These are phyloP conservation scores for Calephelis perditalis DNA, from an alignment of 2,888 invertebrate species.

Conservation along the genomic window DNA sequence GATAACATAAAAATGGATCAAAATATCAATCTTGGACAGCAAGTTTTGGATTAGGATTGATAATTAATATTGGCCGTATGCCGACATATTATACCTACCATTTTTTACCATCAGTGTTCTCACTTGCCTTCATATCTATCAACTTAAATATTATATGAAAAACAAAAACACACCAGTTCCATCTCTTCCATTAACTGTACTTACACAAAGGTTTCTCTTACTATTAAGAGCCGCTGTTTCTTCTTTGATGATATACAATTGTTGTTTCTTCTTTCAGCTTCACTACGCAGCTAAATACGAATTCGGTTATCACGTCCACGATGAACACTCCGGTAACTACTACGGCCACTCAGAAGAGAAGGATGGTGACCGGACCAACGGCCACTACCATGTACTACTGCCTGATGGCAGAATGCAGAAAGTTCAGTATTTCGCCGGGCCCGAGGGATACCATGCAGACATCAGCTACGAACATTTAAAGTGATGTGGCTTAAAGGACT, in stretches of 20 bases:
- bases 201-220: too few species aligned
- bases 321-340: slow-evolving; percentile 84
- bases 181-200: too few species aligned
- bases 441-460: slow-evolving; percentile 86
- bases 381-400: slow-evolving; percentile 86
- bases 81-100: too few species aligned
- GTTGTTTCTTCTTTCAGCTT: slow-evolving; percentile 49
- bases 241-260: background rate
- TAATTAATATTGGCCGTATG: too few species aligned
- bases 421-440: slow-evolving; percentile 87
- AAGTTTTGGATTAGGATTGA: too few species aligned
- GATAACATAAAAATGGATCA: too few species aligned
- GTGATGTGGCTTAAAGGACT: slow-evolving; percentile 8
- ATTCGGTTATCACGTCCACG: slow-evolving; percentile 85
- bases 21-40: too few species aligned
- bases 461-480: slow-evolving; percentile 79
- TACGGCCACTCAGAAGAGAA: slow-evolving; percentile 87
- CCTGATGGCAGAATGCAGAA: slow-evolving; percentile 89
- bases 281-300: slow-evolving; percentile 81
- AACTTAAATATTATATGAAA: too few species aligned
- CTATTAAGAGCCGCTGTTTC: too few species aligned
- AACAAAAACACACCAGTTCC: too few species aligned
- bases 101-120: too few species aligned
- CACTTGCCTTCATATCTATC: too few species aligned
- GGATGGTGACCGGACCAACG: slow-evolving; percentile 82